These are phyloP conservation scores for Elephas maximus DNA, from an alignment of 2,113 vertebrate species.

Conservation along the genomic window DNA sequence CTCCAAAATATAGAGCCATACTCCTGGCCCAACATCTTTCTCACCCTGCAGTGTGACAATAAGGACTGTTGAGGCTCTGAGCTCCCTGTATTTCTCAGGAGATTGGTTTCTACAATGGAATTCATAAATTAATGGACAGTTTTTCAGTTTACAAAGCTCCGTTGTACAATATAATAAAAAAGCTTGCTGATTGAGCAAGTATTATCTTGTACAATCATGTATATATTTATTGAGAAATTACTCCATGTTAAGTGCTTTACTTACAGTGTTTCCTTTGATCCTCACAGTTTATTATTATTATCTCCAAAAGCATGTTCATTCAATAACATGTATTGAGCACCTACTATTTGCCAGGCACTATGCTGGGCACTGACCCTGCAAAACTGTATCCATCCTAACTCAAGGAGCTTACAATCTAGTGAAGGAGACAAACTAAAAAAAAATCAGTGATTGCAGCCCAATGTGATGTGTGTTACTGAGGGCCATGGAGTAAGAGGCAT, in stretches of 20 bases:
- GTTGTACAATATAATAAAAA: slow-evolving; percentile 11
- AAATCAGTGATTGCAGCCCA: not conserved
- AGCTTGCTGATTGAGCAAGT: not conserved
- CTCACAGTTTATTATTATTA: not conserved
- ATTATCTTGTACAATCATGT: not conserved
- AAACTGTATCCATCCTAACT: not conserved
- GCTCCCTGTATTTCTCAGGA: not conserved
- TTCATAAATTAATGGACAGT: not conserved
- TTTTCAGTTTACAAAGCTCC: not conserved
- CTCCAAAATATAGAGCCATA: not conserved
- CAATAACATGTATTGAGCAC: slow-evolving; percentile 11
- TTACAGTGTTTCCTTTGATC: not conserved
- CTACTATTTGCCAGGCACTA: not conserved
- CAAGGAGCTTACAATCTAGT: not conserved
- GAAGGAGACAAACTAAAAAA: not conserved
- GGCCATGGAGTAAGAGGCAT: too few relatives aligned
- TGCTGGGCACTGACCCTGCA: not conserved
- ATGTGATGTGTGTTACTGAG: not conserved
- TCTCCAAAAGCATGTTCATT: not conserved
- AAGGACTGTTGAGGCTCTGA: too few relatives aligned
- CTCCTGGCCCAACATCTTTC: too few relatives aligned
- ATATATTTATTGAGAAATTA: slow-evolving; percentile 38
- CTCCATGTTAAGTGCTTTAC: not conserved
- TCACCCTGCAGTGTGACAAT: rapidly evolving
- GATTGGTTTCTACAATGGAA: not conserved